Evolutionary conservation across 2,888 invertebrate species (phyloP).

Genomic region (Ophion slaviceki): DNA sequence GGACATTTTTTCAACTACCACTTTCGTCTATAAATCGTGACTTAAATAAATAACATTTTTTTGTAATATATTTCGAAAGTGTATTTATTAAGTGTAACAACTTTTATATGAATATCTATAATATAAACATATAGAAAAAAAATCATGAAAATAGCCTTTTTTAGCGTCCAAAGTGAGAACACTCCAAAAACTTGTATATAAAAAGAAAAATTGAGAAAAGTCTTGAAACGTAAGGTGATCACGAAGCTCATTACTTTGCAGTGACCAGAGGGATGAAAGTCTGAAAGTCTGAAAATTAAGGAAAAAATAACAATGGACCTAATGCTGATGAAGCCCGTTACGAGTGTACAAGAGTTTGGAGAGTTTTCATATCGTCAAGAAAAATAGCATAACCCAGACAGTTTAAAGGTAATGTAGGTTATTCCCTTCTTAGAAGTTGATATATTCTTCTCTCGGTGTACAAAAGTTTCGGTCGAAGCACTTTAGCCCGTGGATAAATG

Average conservation of each 20-base stretch:
- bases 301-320: background rate
- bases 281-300: background rate
- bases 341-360: background rate
- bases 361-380: conserved; percentile 1
- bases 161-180: too few relatives aligned
- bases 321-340: background rate
- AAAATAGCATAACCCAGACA: background rate
- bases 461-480: conserved; percentile 51
- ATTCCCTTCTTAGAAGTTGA: background rate
- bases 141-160: too few relatives aligned
- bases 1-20: too few relatives aligned
- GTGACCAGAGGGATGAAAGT: background rate
- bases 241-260: too few relatives aligned
- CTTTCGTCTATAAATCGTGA: too few relatives aligned
- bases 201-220: background rate
- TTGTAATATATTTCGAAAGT: too few relatives aligned
- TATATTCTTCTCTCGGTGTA: conserved; percentile 31
- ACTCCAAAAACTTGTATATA: background rate
- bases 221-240: background rate
- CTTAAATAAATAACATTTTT: too few relatives aligned
- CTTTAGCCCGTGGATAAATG: conserved; percentile 58
- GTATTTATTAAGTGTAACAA: too few relatives aligned
- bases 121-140: too few relatives aligned
- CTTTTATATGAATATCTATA: too few relatives aligned
- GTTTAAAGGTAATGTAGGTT: background rate